Conservation (phyloP, 1,140 invertebrate species). For the Armadillidium nasatum region DNA sequence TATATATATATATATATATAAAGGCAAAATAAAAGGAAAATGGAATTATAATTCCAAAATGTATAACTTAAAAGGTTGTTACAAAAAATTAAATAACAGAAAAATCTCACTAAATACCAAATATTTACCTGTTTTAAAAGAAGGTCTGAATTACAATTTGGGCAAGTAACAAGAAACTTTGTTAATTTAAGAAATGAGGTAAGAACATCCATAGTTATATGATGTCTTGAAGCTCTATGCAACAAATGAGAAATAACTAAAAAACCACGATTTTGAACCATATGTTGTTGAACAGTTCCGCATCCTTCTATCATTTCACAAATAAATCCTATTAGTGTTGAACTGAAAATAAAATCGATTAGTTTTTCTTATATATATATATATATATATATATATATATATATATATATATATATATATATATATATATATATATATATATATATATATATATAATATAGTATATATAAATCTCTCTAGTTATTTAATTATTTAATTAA, state of each 20-base stretch:
- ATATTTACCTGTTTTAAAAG: slow-evolving; percentile 84
- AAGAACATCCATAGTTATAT: slow-evolving; percentile 87
- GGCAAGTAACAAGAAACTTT: slow-evolving; percentile 91
- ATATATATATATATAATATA: neutral
- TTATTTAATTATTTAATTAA: no score
- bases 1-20: no score
- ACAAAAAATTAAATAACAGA: no score
- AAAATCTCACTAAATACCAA: neutral
- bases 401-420: no score
- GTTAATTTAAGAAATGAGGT: slow-evolving; percentile 89
- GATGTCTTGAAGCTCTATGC: slow-evolving; percentile 76
- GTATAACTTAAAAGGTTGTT: no score
- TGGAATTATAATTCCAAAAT: no score
- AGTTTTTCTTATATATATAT: no score
- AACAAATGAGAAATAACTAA: slow-evolving; percentile 96
- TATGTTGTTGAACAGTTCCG: slow-evolving; percentile 95
- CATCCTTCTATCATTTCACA: slow-evolving; percentile 95
- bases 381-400: no score
- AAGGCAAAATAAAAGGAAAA: no score
- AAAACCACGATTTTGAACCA: slow-evolving; percentile 96
- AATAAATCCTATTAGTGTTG: slow-evolving; percentile 92
- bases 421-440: neutral
- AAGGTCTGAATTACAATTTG: slow-evolving; percentile 85
- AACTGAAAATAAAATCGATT: slow-evolving; percentile 64
- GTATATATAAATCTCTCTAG: no score